Percentiles rank a stretch among this genome's conserved stretches.
Evolutionary conservation across 2,888 invertebrate species (phyloP).

Genomic region (Apodemia hepburni): DNA sequence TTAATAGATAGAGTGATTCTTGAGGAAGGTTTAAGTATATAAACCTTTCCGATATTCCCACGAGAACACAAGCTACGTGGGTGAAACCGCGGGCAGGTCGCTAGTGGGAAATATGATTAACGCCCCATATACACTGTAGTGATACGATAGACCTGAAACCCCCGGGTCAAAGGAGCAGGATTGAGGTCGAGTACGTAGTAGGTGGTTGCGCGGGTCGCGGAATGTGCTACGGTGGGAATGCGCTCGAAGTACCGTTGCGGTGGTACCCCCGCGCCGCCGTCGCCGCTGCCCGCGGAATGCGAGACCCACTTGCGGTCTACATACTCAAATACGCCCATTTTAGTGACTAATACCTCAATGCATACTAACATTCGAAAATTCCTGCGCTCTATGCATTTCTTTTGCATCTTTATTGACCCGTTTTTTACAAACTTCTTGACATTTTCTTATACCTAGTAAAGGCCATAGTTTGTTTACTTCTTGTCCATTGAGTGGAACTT

Average conservation of each 20-base stretch:
- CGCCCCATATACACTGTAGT: too few species aligned
- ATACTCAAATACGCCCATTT: constrained; percentile 50
- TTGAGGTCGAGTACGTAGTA: constrained; percentile 57
- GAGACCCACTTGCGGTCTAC: constrained; percentile 69
- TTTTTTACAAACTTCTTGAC: background rate
- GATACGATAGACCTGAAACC: constrained; percentile 16
- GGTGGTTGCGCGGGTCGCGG: constrained; percentile 47
- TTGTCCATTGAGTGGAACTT: background rate
- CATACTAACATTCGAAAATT: constrained; percentile 34
- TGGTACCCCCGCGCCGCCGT: constrained; percentile 44
- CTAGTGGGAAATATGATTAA: too few species aligned
- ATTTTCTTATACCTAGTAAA: background rate
- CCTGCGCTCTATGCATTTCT: constrained; percentile 16
- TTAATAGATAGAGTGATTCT: too few species aligned
- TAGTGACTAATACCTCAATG: constrained; percentile 61
- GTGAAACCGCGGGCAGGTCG: too few species aligned
- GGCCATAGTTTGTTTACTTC: constrained; percentile 2
- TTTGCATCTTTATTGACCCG: background rate
- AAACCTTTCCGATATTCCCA: too few species aligned
- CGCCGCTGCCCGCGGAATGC: constrained; percentile 60
- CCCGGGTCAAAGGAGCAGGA: constrained; percentile 34
- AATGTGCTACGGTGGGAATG: constrained; percentile 74
- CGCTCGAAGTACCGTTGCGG: constrained; percentile 74
- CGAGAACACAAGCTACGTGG: too few species aligned
- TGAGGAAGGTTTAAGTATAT: too few species aligned